These are phyloP conservation scores for Erebia epiphron DNA, from an alignment of 2,888 invertebrate genomes.

Conservation along the genomic window DNA sequence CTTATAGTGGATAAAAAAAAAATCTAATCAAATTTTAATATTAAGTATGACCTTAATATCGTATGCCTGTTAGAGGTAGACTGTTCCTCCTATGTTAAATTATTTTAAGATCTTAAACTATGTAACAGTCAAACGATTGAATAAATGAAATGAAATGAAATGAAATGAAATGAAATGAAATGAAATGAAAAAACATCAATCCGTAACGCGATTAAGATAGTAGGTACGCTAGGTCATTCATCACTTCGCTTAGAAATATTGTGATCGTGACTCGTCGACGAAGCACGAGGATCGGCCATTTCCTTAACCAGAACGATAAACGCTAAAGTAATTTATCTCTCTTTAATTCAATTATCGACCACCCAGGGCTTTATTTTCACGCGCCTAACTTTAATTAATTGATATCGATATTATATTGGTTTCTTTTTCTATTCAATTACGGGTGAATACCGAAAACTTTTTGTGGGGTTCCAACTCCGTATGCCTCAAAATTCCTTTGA, in stretches of 20 bases:
- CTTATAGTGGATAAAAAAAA: too few species aligned
- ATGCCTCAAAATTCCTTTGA: too few species aligned
- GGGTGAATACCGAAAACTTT: too few species aligned
- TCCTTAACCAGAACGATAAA: slow-evolving; percentile 16
- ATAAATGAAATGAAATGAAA: too few species aligned
- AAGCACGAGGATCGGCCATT: slow-evolving; percentile 4
- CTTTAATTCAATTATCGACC: slow-evolving; percentile 17
- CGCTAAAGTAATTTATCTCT: slow-evolving; percentile 18
- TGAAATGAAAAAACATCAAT: too few species aligned
- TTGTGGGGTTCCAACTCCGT: neutral
- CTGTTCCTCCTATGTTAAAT: too few species aligned
- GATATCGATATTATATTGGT: slow-evolving; percentile 2
- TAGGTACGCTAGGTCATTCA: slow-evolving; percentile 1
- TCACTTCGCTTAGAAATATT: slow-evolving; percentile 7
- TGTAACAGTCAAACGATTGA: too few species aligned
- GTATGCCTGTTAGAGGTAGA: too few species aligned
- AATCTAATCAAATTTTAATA: too few species aligned
- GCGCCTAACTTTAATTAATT: slow-evolving; percentile 11
- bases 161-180: too few species aligned
- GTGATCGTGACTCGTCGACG: slow-evolving; percentile 8
- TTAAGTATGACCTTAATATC: too few species aligned
- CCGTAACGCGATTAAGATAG: neutral
- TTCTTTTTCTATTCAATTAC: neutral
- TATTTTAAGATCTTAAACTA: too few species aligned
- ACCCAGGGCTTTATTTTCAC: slow-evolving; percentile 19